Evolutionary conservation across 2,797 vertebrate species (phyloP), one percentile per base, ranked within the genome.

Genomic region (Momotus momota): DNA sequence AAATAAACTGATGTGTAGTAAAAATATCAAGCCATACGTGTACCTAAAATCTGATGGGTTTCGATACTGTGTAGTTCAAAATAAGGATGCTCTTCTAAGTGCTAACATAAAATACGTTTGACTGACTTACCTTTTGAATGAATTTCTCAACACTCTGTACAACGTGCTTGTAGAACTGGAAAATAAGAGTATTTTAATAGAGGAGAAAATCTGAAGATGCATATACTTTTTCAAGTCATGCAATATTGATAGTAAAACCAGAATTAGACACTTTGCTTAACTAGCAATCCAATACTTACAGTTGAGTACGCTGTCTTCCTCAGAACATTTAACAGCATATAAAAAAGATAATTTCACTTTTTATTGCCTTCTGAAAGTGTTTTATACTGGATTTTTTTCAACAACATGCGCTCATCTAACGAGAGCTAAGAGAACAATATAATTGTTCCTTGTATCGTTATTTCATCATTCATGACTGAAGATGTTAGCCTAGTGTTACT

Each of bases 101-200:
- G 26, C 29, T 48, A 60, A 51, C 15, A 80, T 8, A 27, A 61
- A 87, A 43, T 45, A 78, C 3, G 15, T 7, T 1, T 38, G 73
- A 57, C 33, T 38, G 89, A 97, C 98, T 98, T 97, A 99, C 99
- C 98, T 99, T 99, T 84, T 99, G 99, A 98, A 99, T 98, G 95
- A 99, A 99, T 97, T 99, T 99, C 97, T 99, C 99, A 97, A 99
- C 99, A 83, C 99, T 99, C 97, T 99, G 99, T 93, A 99, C 99
- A 93, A 99, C 99, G 62, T 99, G 99, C 91, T 99, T 99, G 98
- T 99, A 99, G 96, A 99, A 99, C 99, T 99, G 97, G 93, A 99
- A 99, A 87, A 96, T 13, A 93, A 92, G 7, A 86, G 2, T 12
- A 73, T 77, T 91, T 95, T 69, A 96, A 26, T 0, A 65, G 25